Evolutionary conservation across 2,113 vertebrate species (phyloP), one percentile per base, ranked within the genome.

Genomic region (Tenrec ecaudatus): DNA sequence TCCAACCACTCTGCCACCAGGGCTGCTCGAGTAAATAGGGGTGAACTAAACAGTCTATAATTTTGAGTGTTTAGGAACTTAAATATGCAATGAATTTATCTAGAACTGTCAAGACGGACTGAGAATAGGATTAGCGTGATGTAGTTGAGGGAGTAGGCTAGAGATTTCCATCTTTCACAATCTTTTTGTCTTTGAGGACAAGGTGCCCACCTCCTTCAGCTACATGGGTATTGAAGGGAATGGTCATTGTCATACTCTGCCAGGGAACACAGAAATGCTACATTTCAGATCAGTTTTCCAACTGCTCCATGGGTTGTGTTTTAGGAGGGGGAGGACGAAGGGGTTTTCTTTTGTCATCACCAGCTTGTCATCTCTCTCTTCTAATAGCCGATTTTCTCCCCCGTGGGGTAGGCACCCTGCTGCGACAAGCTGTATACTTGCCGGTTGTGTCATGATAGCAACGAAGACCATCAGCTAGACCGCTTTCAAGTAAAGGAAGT

Each of bases 341-440:
- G 79, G 83, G 19, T 69, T 78, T 78, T 85, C 29, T 80, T 80
- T 93, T 82, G 83, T 38, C 57, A 31, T 82, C 60, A 84, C 31
- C 64, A 62, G 88, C 8, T 15, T 92, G 9, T 62, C 14, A 86
- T 87, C 20, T 79, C 31, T 79, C 31, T 33, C 36, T 64, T 68
- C 36, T 86, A 78, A 12, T 64, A n/a, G 90, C 15, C 82, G 1
- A 93, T 71, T 91, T 62, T 89, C 20, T 86, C n/a, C 69, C 23
- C 43, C 94, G 75, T 90, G 43, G 58, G 43, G 19, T 91, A 99
- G 99, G 99, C 99, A 3, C 99, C 99, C 62, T 99, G 99, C 95
- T 99, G 99, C 98, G 98, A 98, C 68, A 99, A 99, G 92, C 98
- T 99, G 68, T 99, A 99, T 60, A 98, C 98, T 33, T 99, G 99